Evolutionary conservation across 2,113 vertebrate species (phyloP).

Genomic region (Peromyscus maniculatus): DNA sequence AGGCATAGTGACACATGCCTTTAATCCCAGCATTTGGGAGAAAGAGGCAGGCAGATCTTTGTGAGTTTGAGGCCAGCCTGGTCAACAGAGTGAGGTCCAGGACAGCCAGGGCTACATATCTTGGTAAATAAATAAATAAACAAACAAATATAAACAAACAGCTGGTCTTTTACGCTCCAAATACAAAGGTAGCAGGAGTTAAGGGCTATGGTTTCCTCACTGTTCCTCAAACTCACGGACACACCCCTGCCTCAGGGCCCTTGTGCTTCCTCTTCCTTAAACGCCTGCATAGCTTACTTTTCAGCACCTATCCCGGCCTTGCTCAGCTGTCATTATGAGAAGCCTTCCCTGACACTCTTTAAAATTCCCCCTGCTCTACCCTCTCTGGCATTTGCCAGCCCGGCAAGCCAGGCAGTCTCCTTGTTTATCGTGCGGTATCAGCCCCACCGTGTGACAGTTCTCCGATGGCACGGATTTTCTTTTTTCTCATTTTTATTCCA

Average conservation of each 20-base stretch:
- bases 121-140: neutral
- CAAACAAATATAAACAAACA: neutral
- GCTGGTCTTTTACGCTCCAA: neutral
- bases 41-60: neutral
- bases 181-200: neutral
- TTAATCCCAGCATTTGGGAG: neutral
- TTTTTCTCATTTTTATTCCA: neutral
- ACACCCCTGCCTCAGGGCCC: neutral
- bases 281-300: neutral
- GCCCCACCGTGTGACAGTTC: neutral
- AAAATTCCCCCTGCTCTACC: neutral
- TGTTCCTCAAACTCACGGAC: neutral
- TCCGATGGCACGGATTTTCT: neutral
- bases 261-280: neutral
- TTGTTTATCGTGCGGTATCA: too few species aligned
- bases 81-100: neutral
- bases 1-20: neutral
- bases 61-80: neutral
- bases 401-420: neutral
- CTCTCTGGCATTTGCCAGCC: neutral
- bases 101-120: neutral
- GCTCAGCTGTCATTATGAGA: neutral
- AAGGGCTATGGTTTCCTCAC: neutral
- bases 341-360: neutral
- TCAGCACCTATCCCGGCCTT: neutral